These are phyloP conservation scores for Aptenodytes patagonicus DNA, from an alignment of 2,113 vertebrate genomes.

Conservation along the genomic window DNA sequence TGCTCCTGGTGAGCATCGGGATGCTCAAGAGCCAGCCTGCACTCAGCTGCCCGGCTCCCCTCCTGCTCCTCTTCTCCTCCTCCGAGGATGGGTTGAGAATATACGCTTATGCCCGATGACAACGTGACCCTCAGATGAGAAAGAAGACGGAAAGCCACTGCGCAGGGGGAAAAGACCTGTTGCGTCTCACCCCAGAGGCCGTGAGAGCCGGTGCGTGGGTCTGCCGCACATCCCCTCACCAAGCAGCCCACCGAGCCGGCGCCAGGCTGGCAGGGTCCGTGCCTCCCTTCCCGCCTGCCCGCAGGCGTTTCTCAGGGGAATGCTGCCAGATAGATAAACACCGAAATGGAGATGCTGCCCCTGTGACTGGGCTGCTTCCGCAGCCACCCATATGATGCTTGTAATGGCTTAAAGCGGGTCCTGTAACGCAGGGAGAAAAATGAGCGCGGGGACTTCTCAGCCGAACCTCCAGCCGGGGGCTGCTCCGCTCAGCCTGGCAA, in stretches of 20 bases:
- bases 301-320: rapidly evolving
- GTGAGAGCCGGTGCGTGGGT: rapidly evolving
- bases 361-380: rapidly evolving
- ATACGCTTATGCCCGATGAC: not conserved
- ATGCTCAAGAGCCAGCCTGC: not conserved
- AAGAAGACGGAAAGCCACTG: not conserved
- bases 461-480: too few relatives aligned
- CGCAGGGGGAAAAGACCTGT: not conserved
- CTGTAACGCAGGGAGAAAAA: not conserved
- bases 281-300: not conserved
- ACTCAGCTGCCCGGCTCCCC: rapidly evolving
- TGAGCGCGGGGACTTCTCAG: rapidly evolving
- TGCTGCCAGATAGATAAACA: not conserved
- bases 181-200: not conserved
- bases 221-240: rapidly evolving
- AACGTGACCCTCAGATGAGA: not conserved
- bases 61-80: not conserved
- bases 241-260: not conserved
- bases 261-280: rapidly evolving
- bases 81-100: not conserved
- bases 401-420: too few relatives aligned
- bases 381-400: rapidly evolving
- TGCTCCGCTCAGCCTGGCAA: rapidly evolving
- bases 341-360: not conserved
- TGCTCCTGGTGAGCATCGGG: not conserved